Conservation (phyloP, 2,113 vertebrate genomes). For the Sapajus apella region DNA sequence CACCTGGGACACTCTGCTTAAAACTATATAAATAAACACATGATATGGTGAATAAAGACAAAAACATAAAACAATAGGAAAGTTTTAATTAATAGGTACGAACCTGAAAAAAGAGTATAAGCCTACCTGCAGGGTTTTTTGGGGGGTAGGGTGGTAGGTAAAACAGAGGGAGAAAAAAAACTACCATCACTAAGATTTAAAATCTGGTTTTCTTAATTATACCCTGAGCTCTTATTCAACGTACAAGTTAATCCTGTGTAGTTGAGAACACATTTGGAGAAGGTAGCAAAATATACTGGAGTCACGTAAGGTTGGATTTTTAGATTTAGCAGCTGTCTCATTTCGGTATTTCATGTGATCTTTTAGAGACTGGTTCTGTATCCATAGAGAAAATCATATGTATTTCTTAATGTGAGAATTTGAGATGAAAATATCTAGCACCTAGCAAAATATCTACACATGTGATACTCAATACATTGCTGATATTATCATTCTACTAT, state of each 20-base stretch:
- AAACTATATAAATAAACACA: background rate
- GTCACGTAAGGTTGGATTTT: background rate
- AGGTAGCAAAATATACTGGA: background rate
- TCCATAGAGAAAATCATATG: background rate
- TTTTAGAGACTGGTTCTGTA: background rate
- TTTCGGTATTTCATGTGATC: background rate
- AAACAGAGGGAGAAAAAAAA: background rate
- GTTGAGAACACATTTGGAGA: background rate
- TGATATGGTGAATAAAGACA: background rate
- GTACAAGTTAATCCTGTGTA: background rate
- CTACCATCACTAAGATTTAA: background rate
- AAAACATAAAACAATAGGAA: background rate
- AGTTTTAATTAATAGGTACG: background rate
- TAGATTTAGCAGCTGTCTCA: background rate
- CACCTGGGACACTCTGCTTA: background rate
- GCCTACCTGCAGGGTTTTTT: background rate
- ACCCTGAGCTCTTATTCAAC: background rate
- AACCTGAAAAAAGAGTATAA: background rate
- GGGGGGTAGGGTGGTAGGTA: no score
- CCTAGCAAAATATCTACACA: background rate
- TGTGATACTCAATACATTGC: background rate
- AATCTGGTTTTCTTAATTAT: background rate
- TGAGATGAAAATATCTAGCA: background rate
- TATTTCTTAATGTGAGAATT: background rate
- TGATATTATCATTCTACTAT: background rate